Conservation (phyloP, 2,888 invertebrate species). For the Drosophila aldrichi region DNA sequence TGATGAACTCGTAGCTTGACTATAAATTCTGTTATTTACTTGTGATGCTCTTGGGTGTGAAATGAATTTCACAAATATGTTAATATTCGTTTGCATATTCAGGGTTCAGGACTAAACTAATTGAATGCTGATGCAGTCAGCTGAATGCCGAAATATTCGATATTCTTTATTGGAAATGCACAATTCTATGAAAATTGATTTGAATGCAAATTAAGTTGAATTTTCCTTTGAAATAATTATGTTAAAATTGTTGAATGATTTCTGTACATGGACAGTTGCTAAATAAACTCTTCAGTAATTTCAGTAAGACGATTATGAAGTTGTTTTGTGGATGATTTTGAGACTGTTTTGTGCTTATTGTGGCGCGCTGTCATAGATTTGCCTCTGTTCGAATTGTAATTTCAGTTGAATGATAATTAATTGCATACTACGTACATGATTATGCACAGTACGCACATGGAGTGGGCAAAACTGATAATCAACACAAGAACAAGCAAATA, state of each 20-base stretch:
- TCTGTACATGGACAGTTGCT: background rate
- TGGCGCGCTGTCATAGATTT: conserved; percentile 43
- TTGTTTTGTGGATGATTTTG: conserved; percentile 23
- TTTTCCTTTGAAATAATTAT: background rate
- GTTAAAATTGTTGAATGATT: conserved; percentile 48
- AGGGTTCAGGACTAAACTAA: conserved; percentile 46
- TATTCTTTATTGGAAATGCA: conserved; percentile 32
- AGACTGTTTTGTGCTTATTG: conserved; percentile 15
- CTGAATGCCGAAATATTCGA: conserved; percentile 29
- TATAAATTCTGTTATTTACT: background rate
- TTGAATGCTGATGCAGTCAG: conserved; percentile 15
- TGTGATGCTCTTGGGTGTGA: conserved; percentile 1
- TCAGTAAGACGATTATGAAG: conserved; percentile 29
- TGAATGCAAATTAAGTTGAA: conserved; percentile 34
- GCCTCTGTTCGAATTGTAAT: conserved; percentile 59
- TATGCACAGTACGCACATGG: conserved; percentile 9
- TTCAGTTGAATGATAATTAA: conserved; percentile 78
- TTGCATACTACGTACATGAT: conserved; percentile 63
- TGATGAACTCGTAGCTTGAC: background rate
- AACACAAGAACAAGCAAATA: conserved; percentile 67
- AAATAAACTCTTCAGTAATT: conserved; percentile 23
- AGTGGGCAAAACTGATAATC: conserved; percentile 64
- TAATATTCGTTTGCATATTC: conserved; percentile 43
- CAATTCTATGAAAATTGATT: conserved; percentile 18
- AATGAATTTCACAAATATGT: conserved; percentile 23